Percentiles rank a stretch among this genome's conserved stretches.
phyloP scores from a whole-genome alignment of 2,113 vertebrate species.

The Kobus ellipsiprymnus region DNA sequence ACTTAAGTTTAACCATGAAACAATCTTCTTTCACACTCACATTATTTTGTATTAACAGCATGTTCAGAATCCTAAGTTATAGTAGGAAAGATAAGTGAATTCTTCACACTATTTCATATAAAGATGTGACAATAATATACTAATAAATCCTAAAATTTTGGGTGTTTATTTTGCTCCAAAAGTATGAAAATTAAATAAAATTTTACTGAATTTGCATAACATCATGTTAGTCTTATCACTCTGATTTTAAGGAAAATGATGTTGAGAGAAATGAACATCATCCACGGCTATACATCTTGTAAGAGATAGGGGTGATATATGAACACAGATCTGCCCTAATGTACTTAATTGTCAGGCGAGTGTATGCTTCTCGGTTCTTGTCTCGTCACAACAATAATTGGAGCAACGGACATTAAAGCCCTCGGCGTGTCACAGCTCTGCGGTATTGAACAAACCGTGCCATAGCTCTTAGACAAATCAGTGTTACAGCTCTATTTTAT shows the following conservation, averaged over 20 bases:
- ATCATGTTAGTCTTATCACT: neutral
- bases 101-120: neutral
- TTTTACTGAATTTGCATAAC: neutral
- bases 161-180: neutral
- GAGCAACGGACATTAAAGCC: too few species aligned
- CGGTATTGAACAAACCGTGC: too few species aligned
- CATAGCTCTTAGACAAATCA: too few species aligned
- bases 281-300: neutral
- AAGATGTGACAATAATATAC: neutral
- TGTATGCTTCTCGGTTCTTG: too few species aligned
- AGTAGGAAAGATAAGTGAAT: neutral
- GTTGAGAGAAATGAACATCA: neutral
- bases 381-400: too few species aligned
- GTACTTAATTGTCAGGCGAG: neutral
- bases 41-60: neutral
- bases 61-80: neutral
- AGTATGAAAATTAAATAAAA: neutral
- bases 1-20: neutral
- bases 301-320: neutral
- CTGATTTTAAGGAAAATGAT: neutral
- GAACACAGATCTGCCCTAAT: neutral
- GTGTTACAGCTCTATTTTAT: too few species aligned
- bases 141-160: neutral
- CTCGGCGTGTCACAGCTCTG: too few species aligned
- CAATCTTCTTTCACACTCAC: neutral